Conservation (phyloP, 2,888 invertebrate species). For the Oxyscelio sp. region DNA sequence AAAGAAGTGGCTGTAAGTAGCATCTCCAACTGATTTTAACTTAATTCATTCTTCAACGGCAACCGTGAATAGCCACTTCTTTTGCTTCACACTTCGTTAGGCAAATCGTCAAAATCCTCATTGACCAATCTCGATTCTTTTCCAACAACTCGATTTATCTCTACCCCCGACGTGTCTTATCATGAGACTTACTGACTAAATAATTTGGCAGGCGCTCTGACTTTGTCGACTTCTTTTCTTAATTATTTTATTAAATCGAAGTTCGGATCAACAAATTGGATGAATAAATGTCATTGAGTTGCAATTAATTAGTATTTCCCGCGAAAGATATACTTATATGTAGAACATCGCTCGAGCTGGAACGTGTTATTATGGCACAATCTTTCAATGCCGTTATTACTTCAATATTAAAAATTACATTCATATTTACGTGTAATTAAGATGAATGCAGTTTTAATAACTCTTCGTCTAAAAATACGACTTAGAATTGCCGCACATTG, state of each 20-base stretch:
- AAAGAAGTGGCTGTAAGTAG: no score
- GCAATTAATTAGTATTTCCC: conserved; percentile 31
- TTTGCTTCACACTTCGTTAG: no score
- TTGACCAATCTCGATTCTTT: no score
- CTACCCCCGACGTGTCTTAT: no score
- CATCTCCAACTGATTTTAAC: no score
- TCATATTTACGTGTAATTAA: conserved; percentile 48
- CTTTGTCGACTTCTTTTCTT: no score
- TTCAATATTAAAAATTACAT: conserved; percentile 26
- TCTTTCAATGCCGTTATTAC: not conserved
- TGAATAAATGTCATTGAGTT: conserved; percentile 44
- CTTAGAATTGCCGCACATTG: conserved; percentile 29
- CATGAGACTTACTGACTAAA: no score
- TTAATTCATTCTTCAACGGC: no score
- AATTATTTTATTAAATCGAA: conserved; percentile 37
- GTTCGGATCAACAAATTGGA: conserved; percentile 46
- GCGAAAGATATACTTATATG: not conserved
- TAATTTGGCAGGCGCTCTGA: no score
- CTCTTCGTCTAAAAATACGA: conserved; percentile 30
- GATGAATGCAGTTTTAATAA: conserved; percentile 71
- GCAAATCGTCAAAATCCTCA: no score
- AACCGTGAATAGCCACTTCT: no score
- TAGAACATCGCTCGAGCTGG: conserved; percentile 8
- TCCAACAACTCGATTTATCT: no score
- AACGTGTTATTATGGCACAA: conserved; percentile 27